Percentiles rank a stretch among this genome's conserved stretches.
phyloP scores from a whole-genome alignment of 2,113 vertebrate genomes.

The Corythornis vintsioides region DNA sequence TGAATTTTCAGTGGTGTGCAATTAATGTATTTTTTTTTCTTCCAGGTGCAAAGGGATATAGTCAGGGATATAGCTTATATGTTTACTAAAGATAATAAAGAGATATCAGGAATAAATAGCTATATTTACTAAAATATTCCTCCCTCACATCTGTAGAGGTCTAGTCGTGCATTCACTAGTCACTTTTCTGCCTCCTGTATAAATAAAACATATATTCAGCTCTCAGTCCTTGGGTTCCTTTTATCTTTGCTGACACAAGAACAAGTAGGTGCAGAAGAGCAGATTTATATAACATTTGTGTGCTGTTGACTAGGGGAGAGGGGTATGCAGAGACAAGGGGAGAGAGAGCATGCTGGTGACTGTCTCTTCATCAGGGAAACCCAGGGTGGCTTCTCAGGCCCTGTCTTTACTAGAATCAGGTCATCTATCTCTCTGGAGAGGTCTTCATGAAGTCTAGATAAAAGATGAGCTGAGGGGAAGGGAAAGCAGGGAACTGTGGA shows the following conservation, averaged over 20 bases:
- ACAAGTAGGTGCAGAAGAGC: background rate
- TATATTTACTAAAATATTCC: background rate
- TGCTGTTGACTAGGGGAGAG: background rate
- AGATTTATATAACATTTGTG: background rate
- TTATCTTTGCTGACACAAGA: background rate
- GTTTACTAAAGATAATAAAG: background rate
- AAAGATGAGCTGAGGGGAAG: background rate
- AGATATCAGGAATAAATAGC: background rate
- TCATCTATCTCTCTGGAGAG: background rate
- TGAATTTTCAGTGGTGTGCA: background rate
- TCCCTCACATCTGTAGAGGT: background rate
- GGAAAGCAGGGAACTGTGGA: background rate
- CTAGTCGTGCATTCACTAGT: background rate
- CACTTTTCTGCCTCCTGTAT: background rate
- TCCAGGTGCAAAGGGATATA: background rate
- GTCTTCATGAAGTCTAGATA: background rate
- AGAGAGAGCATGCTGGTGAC: rapidly evolving
- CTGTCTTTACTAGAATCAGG: background rate
- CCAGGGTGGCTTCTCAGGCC: background rate
- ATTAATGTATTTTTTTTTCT: background rate
- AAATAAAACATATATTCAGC: background rate
- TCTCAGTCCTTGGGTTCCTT: background rate
- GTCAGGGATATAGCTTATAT: background rate
- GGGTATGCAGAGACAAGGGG: background rate
- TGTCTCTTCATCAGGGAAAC: background rate